Percentiles rank a stretch among this genome's conserved stretches.
These are phyloP conservation scores for Pogonophryne albipinna DNA, from an alignment of 2,797 vertebrate genomes.

Conservation along the genomic window DNA sequence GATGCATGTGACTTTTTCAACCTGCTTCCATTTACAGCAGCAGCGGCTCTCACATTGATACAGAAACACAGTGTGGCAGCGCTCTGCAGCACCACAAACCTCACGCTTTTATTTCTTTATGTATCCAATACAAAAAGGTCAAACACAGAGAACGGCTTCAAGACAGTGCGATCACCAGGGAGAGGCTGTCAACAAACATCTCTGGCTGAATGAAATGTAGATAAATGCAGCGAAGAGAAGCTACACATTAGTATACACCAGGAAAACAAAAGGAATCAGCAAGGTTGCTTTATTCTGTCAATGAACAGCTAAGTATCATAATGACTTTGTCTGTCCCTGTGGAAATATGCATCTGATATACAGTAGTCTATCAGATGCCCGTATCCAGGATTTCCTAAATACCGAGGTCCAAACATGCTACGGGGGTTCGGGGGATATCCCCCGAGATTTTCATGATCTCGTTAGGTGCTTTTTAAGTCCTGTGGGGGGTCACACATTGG, in stretches of 20 bases:
- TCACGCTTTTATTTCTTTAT: not conserved
- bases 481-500: no score
- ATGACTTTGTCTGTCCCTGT: not conserved
- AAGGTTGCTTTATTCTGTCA: not conserved
- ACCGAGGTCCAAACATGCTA: no score
- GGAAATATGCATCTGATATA: not conserved
- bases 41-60: constrained; percentile 17
- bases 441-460: no score
- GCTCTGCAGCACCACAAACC: constrained; percentile 18
- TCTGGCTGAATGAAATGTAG: not conserved
- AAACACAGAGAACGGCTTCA: not conserved
- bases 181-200: not conserved
- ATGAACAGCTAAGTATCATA: not conserved
- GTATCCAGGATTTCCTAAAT: no score
- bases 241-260: not conserved
- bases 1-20: constrained; percentile 71
- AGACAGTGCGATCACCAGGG: not conserved
- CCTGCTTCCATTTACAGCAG: constrained; percentile 70
- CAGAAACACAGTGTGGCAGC: constrained; percentile 34
- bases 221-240: not conserved
- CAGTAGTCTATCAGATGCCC: not conserved
- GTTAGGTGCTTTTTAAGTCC: no score
- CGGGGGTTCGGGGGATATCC: no score
- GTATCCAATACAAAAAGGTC: constrained; percentile 21
- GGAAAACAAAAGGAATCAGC: not conserved